Evolutionary conservation across 2,888 invertebrate species (phyloP).

Genomic region (Frankliniella fusca): DNA sequence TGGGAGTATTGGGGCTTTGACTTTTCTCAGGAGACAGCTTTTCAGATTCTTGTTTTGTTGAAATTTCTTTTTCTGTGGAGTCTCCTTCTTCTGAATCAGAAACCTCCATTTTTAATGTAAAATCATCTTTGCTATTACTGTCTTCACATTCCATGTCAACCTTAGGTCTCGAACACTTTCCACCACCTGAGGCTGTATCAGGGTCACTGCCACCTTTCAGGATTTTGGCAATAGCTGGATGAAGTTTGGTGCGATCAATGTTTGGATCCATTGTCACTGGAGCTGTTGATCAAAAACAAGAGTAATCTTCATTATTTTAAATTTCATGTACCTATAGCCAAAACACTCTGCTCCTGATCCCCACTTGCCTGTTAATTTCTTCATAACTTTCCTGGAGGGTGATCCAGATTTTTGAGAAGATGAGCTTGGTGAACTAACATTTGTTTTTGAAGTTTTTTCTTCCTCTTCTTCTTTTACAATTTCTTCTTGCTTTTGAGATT

Average conservation of each 20-base stretch:
- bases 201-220: not conserved
- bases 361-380: not conserved
- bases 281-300: not conserved
- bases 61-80: not conserved
- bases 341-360: not conserved
- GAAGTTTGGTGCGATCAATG: constrained; percentile 6
- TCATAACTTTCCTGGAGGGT: not conserved
- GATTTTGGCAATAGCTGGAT: not conserved
- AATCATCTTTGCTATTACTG: not conserved
- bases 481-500: not conserved
- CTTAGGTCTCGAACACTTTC: not conserved
- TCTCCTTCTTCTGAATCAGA: not conserved
- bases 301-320: too few relatives aligned
- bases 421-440: not conserved
- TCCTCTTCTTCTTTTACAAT: not conserved
- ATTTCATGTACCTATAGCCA: not conserved
- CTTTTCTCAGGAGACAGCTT: not conserved
- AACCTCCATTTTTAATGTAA: constrained; percentile 6
- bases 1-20: constrained; percentile 32
- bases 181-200: not conserved
- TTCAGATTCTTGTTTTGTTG: not conserved
- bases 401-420: not conserved
- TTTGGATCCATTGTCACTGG: not conserved
- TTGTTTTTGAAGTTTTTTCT: not conserved
- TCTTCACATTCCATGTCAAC: not conserved